These are phyloP conservation scores for Thunnus maccoyii DNA, from an alignment of 2,113 vertebrate genomes.

Conservation along the genomic window DNA sequence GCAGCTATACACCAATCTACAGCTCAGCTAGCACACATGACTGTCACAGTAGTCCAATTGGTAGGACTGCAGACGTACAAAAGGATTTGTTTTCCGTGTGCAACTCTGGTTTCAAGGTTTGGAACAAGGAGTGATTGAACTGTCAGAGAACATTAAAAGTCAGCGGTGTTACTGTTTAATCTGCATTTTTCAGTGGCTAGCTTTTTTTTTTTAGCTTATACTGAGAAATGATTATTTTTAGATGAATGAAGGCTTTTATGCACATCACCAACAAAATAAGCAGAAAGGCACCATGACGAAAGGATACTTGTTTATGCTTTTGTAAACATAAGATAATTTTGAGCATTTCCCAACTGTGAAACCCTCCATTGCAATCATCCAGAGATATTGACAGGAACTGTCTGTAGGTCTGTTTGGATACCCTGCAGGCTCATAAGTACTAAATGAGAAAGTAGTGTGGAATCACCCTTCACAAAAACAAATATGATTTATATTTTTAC, in stretches of 20 bases:
- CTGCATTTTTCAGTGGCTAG: neutral
- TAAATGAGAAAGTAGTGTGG: neutral
- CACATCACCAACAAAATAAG: neutral
- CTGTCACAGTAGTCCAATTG: neutral
- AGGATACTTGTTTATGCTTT: neutral
- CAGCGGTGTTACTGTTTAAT: neutral
- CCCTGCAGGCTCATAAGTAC: neutral
- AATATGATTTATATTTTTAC: neutral
- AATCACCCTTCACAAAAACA: neutral
- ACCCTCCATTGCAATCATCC: no score
- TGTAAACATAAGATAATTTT: no score
- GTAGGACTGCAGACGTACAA: neutral
- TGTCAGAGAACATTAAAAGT: neutral
- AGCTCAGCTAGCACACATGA: neutral
- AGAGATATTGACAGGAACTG: no score
- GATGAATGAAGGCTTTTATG: constrained; percentile 7
- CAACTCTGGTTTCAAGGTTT: neutral
- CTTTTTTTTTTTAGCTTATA: neutral
- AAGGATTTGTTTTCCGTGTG: neutral
- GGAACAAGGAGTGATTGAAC: neutral
- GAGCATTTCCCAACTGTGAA: no score
- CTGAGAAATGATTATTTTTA: neutral
- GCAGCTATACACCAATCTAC: neutral
- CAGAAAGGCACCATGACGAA: neutral
- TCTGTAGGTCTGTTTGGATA: neutral